Conservation (phyloP, 2,888 invertebrate species). For the Ptilodon capucinus region DNA sequence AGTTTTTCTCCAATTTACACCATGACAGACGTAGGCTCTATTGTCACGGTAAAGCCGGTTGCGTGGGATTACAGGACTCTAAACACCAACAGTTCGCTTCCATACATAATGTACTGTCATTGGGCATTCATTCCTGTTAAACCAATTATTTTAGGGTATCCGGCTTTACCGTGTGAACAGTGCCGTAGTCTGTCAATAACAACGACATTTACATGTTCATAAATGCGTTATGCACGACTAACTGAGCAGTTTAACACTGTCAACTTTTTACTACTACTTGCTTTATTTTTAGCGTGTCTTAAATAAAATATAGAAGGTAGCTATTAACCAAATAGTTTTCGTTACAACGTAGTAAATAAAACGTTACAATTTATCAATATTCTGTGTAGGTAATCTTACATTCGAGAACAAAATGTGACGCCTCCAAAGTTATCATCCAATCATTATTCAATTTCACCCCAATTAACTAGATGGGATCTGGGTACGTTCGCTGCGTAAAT, state of each 20-base stretch:
- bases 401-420: slow-evolving; percentile 29
- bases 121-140: too few species aligned
- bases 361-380: slow-evolving; percentile 32
- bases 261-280: neutral
- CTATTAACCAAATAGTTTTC: too few species aligned
- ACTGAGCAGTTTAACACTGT: neutral
- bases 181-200: slow-evolving; percentile 7
- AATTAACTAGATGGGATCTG: slow-evolving; percentile 49
- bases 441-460: slow-evolving; percentile 58
- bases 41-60: too few species aligned
- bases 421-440: slow-evolving; percentile 43
- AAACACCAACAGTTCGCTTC: too few species aligned
- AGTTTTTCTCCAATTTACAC: neutral
- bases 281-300: neutral
- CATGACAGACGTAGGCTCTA: too few species aligned
- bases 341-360: too few species aligned
- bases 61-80: too few species aligned
- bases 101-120: too few species aligned
- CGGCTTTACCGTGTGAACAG: too few species aligned
- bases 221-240: slow-evolving; percentile 13
- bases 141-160: too few species aligned
- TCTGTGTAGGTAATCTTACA: slow-evolving; percentile 36
- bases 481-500: slow-evolving; percentile 43
- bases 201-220: slow-evolving; percentile 16
- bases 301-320: too few species aligned